These are phyloP conservation scores for Rhinoderma darwinii DNA, from an alignment of 2,113 vertebrate species.

Conservation along the genomic window DNA sequence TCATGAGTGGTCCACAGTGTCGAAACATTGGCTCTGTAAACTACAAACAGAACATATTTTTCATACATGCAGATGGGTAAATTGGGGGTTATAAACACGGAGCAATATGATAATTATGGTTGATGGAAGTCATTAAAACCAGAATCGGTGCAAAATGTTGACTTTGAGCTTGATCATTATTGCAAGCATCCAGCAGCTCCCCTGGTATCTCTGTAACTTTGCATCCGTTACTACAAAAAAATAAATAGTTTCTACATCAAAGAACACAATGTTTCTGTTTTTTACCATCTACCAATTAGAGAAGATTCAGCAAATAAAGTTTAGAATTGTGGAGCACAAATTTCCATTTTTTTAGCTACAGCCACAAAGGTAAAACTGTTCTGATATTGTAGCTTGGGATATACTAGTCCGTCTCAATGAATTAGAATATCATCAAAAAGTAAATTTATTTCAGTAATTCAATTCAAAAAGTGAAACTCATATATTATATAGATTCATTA, in stretches of 20 bases:
- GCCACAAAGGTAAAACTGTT: not conserved
- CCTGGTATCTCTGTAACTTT: not conserved
- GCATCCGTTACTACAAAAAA: not conserved
- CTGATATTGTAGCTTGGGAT: not conserved
- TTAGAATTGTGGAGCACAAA: not conserved
- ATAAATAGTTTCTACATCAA: not conserved
- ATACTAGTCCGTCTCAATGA: too few species aligned
- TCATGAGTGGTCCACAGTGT: not conserved
- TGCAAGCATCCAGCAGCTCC: not conserved
- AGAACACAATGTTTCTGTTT: not conserved
- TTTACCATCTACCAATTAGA: not conserved
- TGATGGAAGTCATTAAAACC: not conserved
- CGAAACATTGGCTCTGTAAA: not conserved
- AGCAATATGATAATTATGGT: not conserved
- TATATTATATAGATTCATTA: too few species aligned
- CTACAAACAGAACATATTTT: not conserved
- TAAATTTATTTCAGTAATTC: too few species aligned
- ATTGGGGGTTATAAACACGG: not conserved
- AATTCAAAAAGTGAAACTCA: too few species aligned
- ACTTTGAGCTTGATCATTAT: conserved; percentile 9
- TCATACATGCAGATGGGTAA: not conserved
- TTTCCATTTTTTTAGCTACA: not conserved
- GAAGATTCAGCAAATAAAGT: not conserved
- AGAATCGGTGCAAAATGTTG: not conserved
- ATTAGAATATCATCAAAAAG: too few species aligned